A percentile compares a stretch with the other conserved stretches of the same genome.
phyloP scores from a whole-genome alignment of 2,113 vertebrate genomes.

The Lonchura striata region DNA sequence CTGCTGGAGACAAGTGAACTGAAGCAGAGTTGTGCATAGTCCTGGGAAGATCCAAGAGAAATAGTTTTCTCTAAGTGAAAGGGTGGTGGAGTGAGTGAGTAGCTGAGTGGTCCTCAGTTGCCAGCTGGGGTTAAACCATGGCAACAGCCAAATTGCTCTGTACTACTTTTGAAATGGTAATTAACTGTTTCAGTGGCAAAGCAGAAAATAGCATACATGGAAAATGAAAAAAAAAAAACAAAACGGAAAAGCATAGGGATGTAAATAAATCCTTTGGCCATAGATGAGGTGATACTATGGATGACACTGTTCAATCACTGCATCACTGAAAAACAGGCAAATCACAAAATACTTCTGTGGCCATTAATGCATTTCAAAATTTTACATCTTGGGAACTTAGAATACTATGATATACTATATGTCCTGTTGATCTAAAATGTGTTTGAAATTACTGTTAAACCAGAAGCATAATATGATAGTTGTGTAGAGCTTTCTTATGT shows the following conservation, averaged over 20 bases:
- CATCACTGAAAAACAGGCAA: not conserved
- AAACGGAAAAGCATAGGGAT: accelerated
- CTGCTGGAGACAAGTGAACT: not conserved
- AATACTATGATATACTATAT: not conserved
- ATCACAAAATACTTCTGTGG: not conserved
- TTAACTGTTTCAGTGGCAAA: not conserved
- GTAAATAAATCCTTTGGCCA: not conserved
- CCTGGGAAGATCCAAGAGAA: not conserved
- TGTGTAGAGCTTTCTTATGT: not conserved
- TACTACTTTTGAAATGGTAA: not conserved
- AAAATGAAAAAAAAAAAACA: not conserved
- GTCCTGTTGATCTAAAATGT: not conserved
- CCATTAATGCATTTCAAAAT: not conserved
- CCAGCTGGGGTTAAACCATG: accelerated
- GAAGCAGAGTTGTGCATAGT: not conserved
- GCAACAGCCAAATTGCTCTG: not conserved
- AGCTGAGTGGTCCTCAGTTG: not conserved
- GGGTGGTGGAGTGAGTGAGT: accelerated
- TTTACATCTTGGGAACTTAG: not conserved
- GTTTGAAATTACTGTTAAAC: not conserved
- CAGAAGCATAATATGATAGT: not conserved
- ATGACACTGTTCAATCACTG: not conserved
- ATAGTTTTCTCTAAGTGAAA: not conserved
- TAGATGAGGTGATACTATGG: not conserved
- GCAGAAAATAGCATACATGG: not conserved